A percentile compares a stretch with the other conserved stretches of the same genome.
phyloP scores from a whole-genome alignment of 2,888 invertebrate genomes.

The Sarcophaga carnaria region DNA sequence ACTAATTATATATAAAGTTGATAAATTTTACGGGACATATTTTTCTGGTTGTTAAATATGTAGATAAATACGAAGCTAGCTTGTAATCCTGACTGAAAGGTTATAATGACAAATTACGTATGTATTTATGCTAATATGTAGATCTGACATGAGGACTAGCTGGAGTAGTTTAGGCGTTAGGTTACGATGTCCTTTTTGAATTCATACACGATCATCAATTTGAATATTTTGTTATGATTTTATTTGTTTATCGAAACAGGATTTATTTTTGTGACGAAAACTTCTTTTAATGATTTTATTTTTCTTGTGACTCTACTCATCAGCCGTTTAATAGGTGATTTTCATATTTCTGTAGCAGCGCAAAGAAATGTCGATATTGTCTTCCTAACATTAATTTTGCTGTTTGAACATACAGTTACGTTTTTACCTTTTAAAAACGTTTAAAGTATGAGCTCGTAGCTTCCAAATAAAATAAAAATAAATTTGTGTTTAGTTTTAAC shows the following conservation, averaged over 20 bases:
- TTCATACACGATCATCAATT: conserved; percentile 52
- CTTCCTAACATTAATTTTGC: conserved; percentile 59
- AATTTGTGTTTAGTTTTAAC: no score
- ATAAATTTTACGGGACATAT: no score
- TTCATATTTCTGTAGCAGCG: conserved; percentile 61
- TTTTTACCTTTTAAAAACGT: no score
- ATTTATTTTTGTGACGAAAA: conserved; percentile 53
- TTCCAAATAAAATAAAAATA: no score
- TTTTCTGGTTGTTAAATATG: no score
- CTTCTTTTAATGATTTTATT: conserved; percentile 42
- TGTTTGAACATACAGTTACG: no score
- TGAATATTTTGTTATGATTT: conserved; percentile 26
- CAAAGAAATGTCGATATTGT: conserved; percentile 40
- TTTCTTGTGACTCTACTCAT: conserved; percentile 62
- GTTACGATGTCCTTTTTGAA: conserved; percentile 50
- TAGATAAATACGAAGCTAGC: no score
- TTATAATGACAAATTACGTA: background rate
- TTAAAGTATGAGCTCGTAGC: no score
- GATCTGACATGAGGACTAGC: conserved; percentile 23
- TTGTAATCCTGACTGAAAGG: background rate
- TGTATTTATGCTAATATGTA: conserved; percentile 4
- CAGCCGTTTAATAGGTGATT: conserved; percentile 55
- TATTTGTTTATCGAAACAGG: conserved; percentile 33
- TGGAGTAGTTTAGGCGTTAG: conserved; percentile 22
- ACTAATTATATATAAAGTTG: no score